Base-by-base conservation (phyloP, 2,113 vertebrate genomes). In the Capreolus pygargus region DNA sequence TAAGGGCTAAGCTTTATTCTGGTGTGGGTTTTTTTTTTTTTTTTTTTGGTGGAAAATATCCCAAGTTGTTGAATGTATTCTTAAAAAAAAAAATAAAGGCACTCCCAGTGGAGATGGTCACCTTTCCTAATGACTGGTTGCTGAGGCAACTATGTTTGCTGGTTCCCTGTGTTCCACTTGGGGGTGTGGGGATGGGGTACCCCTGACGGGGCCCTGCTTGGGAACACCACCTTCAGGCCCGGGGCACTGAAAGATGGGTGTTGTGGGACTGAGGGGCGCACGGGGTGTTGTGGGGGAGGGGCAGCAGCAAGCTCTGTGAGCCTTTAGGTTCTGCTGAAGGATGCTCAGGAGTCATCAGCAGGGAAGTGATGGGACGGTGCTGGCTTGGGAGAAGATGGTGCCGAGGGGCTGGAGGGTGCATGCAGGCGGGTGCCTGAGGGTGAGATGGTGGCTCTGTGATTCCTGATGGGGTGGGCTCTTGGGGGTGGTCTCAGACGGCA, bases 241-340 rank as follows among this genome's bases (percentile, higher is more conserved):
- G 61, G 11, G 9, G 9, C 14, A 25, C 11, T 57, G 52, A 19
- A n/a, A 43, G 50, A 5, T 5, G 9, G 52, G 39, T n/a, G 16
- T 7, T 10, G 6, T 5, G 2, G 45, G 45, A 16, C 5, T 13
- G 15, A 45, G 82, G 87, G 64, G 79, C 9, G 6, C 28, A 3
- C 0, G 0, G 33, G 45, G 54, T 14, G 45, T 21, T 5, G 78
- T 14, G 39, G 5, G 23, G 11, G 21, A 10, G 7, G 9, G 5
- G 15, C 3, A 21, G 61, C 39, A n/a, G 50, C 36, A 6, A 2
- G 64, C 33, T 10, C 33, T 76, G 43, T 12, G 61, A 43, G 60
- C n/a, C 1, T 6, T 9, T 15, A 4, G 33, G 7, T 11, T 28
- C 27, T 54, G 2, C 4, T 1, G 19, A 16, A 25, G 3, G 36